phyloP scores from a whole-genome alignment of 2,113 vertebrate species.

The Synodontis membranacea region DNA sequence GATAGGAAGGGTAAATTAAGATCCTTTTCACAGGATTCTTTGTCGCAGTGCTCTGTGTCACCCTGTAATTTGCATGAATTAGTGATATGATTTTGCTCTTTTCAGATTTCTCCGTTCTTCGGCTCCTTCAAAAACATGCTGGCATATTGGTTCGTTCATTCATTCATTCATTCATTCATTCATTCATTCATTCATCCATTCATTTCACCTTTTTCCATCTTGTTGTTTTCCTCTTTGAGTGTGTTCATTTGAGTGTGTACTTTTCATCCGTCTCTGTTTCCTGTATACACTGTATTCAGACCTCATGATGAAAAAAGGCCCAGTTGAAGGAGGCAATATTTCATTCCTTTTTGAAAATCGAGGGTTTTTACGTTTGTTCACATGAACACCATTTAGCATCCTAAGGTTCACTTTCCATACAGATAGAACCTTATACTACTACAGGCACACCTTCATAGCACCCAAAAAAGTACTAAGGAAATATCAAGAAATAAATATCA shows the following conservation, averaged over 20 bases:
- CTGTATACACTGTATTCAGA: too few relatives aligned
- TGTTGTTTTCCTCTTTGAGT: not conserved
- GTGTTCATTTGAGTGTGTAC: not conserved
- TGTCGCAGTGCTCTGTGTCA: slow-evolving; percentile 23
- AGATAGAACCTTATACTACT: not conserved
- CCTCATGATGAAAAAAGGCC: not conserved
- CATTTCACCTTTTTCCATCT: not conserved
- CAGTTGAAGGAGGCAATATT: not conserved
- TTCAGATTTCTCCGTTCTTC: slow-evolving; percentile 29
- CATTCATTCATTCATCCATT: not conserved
- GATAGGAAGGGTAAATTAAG: slow-evolving; percentile 34
- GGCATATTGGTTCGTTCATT: not conserved
- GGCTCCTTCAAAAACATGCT: not conserved
- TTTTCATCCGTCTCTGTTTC: not conserved
- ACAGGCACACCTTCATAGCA: not conserved
- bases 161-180: not conserved
- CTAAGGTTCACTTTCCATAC: not conserved
- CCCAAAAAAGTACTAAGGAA: not conserved
- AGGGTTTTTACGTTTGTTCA: not conserved
- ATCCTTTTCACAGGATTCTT: slow-evolving; percentile 31
- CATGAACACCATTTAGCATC: not conserved
- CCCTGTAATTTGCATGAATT: slow-evolving; percentile 50
- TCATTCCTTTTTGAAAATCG: not conserved
- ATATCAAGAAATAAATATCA: not conserved
- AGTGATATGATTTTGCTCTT: slow-evolving; percentile 32